Evolutionary conservation across 1,140 invertebrate species (phyloP).

Genomic region (Grapholita molesta): DNA sequence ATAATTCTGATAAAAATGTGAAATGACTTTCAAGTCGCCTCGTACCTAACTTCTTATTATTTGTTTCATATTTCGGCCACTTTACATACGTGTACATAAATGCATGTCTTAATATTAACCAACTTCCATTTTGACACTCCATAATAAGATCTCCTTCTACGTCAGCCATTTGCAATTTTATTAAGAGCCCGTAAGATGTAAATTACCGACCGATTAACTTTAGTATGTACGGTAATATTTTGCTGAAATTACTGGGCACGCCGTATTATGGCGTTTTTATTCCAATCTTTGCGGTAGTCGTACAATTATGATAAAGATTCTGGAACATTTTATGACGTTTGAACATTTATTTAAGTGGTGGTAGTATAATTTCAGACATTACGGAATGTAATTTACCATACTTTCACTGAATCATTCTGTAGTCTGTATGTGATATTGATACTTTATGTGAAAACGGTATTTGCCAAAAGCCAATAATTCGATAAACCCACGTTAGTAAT

Average conservation of each 20-base stretch:
- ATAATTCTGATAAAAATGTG: too few species aligned
- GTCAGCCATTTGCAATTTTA: constrained; percentile 6
- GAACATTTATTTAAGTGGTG: neutral
- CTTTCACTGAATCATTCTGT: too few species aligned
- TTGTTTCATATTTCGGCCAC: neutral
- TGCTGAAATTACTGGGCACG: constrained; percentile 1
- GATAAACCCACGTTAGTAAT: neutral
- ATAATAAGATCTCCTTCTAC: neutral
- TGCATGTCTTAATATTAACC: neutral
- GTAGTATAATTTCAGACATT: neutral
- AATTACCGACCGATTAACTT: constrained; percentile 7
- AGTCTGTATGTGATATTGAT: too few species aligned
- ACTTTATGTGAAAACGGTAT: too few species aligned
- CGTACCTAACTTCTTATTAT: too few species aligned
- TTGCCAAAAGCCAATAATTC: too few species aligned
- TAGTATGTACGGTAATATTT: neutral
- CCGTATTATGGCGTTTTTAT: neutral
- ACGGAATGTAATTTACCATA: neutral
- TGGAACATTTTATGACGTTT: neutral
- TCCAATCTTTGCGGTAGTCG: neutral
- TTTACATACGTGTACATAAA: neutral
- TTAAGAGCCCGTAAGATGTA: constrained; percentile 1
- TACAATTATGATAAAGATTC: constrained; percentile 2
- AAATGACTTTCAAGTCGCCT: too few species aligned
- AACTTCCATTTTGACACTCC: neutral